A percentile compares a stretch with the other conserved stretches of the same genome.
These are phyloP conservation scores for Caenorhabditis sulstoni DNA, from an alignment of 2,888 invertebrate genomes.

Conservation along the genomic window DNA sequence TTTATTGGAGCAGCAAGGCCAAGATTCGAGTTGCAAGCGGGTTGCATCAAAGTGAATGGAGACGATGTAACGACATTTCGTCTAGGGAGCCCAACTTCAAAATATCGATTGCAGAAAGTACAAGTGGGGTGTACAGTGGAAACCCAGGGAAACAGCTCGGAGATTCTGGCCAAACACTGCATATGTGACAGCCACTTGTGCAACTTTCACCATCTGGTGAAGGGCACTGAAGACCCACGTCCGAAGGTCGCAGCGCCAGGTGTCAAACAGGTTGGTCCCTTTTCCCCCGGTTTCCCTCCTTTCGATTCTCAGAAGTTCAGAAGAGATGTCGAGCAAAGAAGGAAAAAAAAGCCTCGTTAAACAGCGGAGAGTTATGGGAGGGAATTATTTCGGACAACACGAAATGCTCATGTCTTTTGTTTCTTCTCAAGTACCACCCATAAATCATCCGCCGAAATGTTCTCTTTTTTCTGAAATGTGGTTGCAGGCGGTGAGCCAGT, in stretches of 20 bases:
- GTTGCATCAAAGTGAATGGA: constrained; percentile 79
- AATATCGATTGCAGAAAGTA: constrained; percentile 72
- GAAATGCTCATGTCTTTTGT: neutral
- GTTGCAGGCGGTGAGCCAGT: constrained; percentile 42
- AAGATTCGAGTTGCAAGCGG: constrained; percentile 76
- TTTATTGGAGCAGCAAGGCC: constrained; percentile 73
- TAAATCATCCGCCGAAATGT: constrained; percentile 30
- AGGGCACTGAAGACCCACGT: constrained; percentile 63
- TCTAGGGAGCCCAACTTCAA: too few relatives aligned
- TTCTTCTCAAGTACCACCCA: constrained; percentile 11
- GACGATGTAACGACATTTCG: constrained; percentile 66
- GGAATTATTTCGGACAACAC: neutral
- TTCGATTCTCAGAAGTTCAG: neutral
- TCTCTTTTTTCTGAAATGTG: constrained; percentile 20
- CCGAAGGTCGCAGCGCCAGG: constrained; percentile 54
- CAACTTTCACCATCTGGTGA: constrained; percentile 76
- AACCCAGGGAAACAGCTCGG: constrained; percentile 71
- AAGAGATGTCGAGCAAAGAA: too few relatives aligned
- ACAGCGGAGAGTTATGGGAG: neutral
- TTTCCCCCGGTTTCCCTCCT: too few relatives aligned
- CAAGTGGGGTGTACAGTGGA: constrained; percentile 77
- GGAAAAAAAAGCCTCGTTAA: neutral
- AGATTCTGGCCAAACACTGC: constrained; percentile 75
- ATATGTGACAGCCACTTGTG: constrained; percentile 79
- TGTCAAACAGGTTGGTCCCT: constrained; percentile 29